Evolutionary conservation across 1,140 invertebrate genomes (phyloP), one percentile per base, ranked within the genome.

Genomic region (Ectropis grisescens): DNA sequence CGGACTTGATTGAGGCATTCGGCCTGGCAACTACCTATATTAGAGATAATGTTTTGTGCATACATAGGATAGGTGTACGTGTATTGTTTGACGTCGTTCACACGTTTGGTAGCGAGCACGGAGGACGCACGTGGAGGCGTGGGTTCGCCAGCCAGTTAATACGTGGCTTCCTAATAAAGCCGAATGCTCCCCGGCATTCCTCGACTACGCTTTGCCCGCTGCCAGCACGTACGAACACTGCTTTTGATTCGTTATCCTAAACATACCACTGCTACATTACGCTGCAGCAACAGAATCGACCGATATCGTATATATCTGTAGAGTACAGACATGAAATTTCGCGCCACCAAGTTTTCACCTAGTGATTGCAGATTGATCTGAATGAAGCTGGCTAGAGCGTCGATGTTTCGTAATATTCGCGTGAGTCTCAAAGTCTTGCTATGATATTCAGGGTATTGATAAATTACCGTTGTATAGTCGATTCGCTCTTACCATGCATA

Each of bases 121-220:
- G 32, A 25, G 12, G 32, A 19, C 29, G 40, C 57, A 62, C 56
- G 65, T 66, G 68, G 52, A n/a, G n/a, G n/a, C n/a, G n/a, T n/a
- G n/a, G 42, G 51, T 40, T 48, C 31, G 31, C 35, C 47, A 41
- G 43, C 49, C 30, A 33, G 38, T 43, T 76, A 76, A 76, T 72
- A 54, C 47, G 64, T 42, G 47, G 57, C 66, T 65, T 76, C 71
- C 71, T 76, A 62, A 72, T 76, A 72, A 69, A 65, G 49, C 41
- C 58, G 49, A 60, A 58, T 49, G 33, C 35, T 36, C 40, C 25
- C 30, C 25, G 30, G 22, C 31, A 19, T 34, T 33, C 26, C 29
- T 13, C 28, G 24, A 12, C 32, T 22, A 19, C 22, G 27, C 41
- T 41, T 41, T 41, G 47, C 40, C 29, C 26, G 11, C 30, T 30